Evolutionary conservation across 2,888 invertebrate genomes (phyloP).

Genomic region (Argyresthia goedartella): DNA sequence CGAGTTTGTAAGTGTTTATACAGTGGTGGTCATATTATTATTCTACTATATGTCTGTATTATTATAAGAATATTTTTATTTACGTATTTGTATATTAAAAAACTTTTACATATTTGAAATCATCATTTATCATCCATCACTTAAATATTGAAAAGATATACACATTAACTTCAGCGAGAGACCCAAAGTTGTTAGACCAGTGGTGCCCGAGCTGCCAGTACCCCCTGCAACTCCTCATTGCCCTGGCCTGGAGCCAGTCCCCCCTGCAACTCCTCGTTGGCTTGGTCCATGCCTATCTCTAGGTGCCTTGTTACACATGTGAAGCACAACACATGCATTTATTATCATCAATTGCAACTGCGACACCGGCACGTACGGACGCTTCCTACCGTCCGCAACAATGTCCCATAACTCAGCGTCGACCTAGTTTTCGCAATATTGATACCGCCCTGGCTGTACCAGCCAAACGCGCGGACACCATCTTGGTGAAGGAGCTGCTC

Average conservation of each 20-base stretch:
- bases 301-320: not conserved
- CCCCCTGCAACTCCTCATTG: not conserved
- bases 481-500: too few relatives aligned
- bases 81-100: too few relatives aligned
- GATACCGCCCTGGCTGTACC: too few relatives aligned
- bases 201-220: not conserved
- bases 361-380: too few relatives aligned
- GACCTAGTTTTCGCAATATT: too few relatives aligned
- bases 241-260: not conserved
- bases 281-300: not conserved
- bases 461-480: too few relatives aligned
- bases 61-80: not conserved
- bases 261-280: not conserved
- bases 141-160: too few relatives aligned
- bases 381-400: too few relatives aligned
- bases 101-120: too few relatives aligned
- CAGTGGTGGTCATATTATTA: not conserved
- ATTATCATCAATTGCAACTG: slow-evolving; percentile 1
- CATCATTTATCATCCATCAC: too few relatives aligned
- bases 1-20: not conserved
- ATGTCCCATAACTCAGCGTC: too few relatives aligned
- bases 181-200: not conserved
- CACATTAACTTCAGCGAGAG: not conserved
- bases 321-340: slow-evolving; percentile 4
- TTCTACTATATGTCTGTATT: not conserved